Evolutionary conservation across 2,797 vertebrate species (phyloP).

Genomic region (Falco biarmicus): DNA sequence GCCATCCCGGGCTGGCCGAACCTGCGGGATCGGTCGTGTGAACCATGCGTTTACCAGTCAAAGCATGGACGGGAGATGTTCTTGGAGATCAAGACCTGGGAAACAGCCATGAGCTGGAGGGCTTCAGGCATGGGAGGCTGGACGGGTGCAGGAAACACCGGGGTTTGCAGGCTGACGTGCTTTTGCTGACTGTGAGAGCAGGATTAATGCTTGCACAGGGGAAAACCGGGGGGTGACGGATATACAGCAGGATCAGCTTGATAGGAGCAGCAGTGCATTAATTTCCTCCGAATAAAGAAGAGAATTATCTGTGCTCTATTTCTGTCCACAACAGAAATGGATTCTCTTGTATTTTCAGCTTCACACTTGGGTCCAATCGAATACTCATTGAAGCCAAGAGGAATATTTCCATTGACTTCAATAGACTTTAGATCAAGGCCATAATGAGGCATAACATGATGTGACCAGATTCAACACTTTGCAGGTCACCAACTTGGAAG

Average conservation of each 20-base stretch:
- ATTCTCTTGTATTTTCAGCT: slow-evolving; percentile 33
- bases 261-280: neutral
- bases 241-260: neutral
- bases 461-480: neutral
- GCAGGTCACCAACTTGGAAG: slow-evolving; percentile 4
- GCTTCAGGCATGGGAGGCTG: neutral
- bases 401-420: slow-evolving; percentile 63
- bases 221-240: neutral
- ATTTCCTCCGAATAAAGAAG: neutral
- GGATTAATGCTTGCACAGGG: neutral
- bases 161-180: rapidly evolving
- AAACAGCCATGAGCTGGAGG: rapidly evolving
- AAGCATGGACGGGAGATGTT: neutral
- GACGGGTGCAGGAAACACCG: neutral
- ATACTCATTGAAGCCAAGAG: slow-evolving; percentile 39
- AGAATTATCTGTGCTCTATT: neutral
- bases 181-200: rapidly evolving
- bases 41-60: neutral
- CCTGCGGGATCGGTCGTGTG: rapidly evolving
- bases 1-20: rapidly evolving
- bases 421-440: slow-evolving; percentile 45
- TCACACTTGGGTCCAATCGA: neutral
- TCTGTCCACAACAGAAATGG: slow-evolving; percentile 1
- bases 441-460: slow-evolving; percentile 50
- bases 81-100: neutral